Evolutionary conservation across 2,113 vertebrate genomes (phyloP).

Genomic region (Lepus europaeus): DNA sequence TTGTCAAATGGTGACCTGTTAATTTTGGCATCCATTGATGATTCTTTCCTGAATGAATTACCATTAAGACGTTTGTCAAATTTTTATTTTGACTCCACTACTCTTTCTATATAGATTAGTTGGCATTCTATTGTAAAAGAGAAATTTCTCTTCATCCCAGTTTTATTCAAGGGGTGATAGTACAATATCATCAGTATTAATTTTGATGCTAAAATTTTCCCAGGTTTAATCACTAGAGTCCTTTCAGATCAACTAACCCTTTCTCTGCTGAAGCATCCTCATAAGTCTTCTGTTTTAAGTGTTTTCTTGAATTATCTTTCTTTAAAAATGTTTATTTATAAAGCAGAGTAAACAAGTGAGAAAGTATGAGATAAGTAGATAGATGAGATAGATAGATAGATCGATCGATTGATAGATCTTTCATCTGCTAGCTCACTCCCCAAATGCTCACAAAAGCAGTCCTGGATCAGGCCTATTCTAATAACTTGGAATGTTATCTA

Average conservation of each 20-base stretch:
- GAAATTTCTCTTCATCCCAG: background rate
- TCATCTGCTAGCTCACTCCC: too few species aligned
- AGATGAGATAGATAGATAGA: too few species aligned
- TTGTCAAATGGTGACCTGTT: background rate
- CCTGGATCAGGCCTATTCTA: too few species aligned
- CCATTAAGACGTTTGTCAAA: background rate
- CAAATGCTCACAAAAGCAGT: too few species aligned
- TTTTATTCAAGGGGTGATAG: background rate
- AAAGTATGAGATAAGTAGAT: too few species aligned
- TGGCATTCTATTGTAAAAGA: background rate
- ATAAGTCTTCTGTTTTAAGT: background rate
- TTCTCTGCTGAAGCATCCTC: background rate
- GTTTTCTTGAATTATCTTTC: too few species aligned
- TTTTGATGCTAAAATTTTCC: background rate
- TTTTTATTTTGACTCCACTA: background rate
- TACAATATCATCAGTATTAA: conserved; percentile 21
- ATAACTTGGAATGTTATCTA: too few species aligned
- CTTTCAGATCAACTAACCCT: background rate
- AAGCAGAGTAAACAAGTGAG: too few species aligned
- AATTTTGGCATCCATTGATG: background rate
- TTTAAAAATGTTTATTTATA: too few species aligned
- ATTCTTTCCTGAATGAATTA: background rate
- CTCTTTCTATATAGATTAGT: background rate
- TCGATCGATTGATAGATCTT: too few species aligned
- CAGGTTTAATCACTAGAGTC: background rate